These are phyloP conservation scores for Tethya wilhelma DNA, from an alignment of 37 sponge, comb jelly and placozoan species.

Conservation along the genomic window DNA sequence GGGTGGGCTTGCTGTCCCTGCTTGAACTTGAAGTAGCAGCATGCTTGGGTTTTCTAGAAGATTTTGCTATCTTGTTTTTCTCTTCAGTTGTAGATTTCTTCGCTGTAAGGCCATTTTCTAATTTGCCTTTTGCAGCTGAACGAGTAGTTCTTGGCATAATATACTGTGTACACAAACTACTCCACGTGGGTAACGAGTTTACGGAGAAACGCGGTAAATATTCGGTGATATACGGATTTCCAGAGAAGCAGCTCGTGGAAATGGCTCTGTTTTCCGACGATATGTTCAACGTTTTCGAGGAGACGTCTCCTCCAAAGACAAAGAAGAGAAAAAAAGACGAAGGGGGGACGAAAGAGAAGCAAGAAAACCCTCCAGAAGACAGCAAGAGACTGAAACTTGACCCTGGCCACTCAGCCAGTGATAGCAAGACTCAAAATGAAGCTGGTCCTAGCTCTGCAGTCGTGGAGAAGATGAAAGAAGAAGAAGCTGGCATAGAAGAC, in stretches of 20 bases:
- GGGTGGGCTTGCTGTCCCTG: background rate
- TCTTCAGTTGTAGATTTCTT: background rate
- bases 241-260: background rate
- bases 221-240: too few species aligned
- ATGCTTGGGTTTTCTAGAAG: too few species aligned
- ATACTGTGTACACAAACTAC: background rate
- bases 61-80: too few species aligned
- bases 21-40: background rate
- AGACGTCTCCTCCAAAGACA: slow-evolving; percentile 24
- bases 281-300: slow-evolving; percentile 73
- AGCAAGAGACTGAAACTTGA: background rate
- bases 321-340: slow-evolving; percentile 23
- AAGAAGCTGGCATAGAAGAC: background rate
- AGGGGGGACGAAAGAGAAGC: background rate
- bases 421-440: background rate
- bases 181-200: background rate
- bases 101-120: background rate
- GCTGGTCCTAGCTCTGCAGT: background rate
- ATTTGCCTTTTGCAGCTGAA: background rate
- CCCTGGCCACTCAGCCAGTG: background rate
- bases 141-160: background rate
- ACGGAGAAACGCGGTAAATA: background rate
- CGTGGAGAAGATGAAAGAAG: slow-evolving; percentile 3
- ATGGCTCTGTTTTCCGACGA: slow-evolving; percentile 77
- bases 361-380: background rate